Evolutionary conservation across 64 coral and sea anemone genomes (phyloP), one percentile per base, ranked within the genome.

Genomic region (Pachyseris speciosa): DNA sequence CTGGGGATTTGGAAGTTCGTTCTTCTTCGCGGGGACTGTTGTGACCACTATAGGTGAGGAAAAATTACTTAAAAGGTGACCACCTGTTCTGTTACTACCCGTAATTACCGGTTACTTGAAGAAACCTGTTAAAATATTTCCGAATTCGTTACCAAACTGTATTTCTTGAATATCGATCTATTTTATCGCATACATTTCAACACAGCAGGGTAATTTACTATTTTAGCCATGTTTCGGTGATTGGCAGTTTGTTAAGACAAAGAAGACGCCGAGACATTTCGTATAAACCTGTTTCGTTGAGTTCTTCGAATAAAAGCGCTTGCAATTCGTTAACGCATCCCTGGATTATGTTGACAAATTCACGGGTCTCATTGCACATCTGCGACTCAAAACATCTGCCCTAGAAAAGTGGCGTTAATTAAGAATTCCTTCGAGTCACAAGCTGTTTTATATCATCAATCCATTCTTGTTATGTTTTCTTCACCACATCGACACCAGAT

Each of bases 1-100:
- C 70, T 97, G 95, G 95, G 95, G 89, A 17, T 97, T 97, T 64
- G 95, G 91, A 9, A 93, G 90, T 30, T 91, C 95, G 15, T 93
- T 97, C 44, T 97, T 97, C 95, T 97, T 97, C 64, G 91, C 95
- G 9, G 95, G 95, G 19, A 93, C 95, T 26, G 79, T 97, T 0
- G 88, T 94, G 15, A 97, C 95, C 5, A 97, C 95, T 15, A 97
- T 97, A 71, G 95, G 95, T 97, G 85, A 77, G 95, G 9, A 2
- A 3, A n/a, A 47, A 45, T 16, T 74, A 29, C 0, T 81, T 24
- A 81, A 39, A 51, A 61, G 77, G 77, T 81, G 77, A 63, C 53
- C 9, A 12, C 12, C 52, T 61, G 77, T 51, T 81, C 51, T 39
- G 28, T 39, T 60, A 37, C 6, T 33, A 81, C 52, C 53, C 30